Evolutionary conservation across 2,113 vertebrate genomes (phyloP).

Genomic region (Sakesphorus luctuosus): DNA sequence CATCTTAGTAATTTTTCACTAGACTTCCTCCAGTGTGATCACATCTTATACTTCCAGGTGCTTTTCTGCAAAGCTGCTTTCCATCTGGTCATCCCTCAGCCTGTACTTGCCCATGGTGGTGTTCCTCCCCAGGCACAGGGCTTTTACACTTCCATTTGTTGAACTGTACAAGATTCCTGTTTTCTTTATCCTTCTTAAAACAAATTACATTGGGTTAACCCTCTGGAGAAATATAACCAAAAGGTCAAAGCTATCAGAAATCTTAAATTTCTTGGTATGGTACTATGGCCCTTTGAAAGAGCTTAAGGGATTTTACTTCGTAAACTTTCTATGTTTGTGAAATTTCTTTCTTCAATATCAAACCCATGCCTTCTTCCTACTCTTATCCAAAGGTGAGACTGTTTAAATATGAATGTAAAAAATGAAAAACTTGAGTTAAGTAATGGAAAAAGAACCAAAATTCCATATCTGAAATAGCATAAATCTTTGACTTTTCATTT

Average conservation of each 20-base stretch:
- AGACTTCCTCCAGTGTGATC: background rate
- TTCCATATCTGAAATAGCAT: background rate
- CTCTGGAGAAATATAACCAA: constrained; percentile 20
- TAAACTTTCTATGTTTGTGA: constrained; percentile 10
- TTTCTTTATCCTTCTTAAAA: constrained; percentile 14
- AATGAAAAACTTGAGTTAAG: background rate
- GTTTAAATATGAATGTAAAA: constrained; percentile 4
- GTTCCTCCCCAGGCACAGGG: background rate
- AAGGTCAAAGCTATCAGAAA: constrained; percentile 32
- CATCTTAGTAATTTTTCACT: background rate
- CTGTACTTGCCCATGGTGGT: background rate
- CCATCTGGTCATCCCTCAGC: background rate
- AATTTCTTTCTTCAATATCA: constrained; percentile 22
- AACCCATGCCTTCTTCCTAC: background rate
- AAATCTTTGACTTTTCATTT: background rate
- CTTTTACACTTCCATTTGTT: background rate
- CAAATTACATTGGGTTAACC: background rate
- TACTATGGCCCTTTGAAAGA: background rate
- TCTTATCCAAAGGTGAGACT: background rate
- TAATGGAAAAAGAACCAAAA: background rate
- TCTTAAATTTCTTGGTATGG: background rate
- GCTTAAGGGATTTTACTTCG: constrained; percentile 36
- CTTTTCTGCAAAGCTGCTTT: background rate
- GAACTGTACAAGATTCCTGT: background rate
- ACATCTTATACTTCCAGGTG: background rate